Conservation (phyloP, 2,888 invertebrate genomes). For the Hirtodrosophila cameraria region DNA sequence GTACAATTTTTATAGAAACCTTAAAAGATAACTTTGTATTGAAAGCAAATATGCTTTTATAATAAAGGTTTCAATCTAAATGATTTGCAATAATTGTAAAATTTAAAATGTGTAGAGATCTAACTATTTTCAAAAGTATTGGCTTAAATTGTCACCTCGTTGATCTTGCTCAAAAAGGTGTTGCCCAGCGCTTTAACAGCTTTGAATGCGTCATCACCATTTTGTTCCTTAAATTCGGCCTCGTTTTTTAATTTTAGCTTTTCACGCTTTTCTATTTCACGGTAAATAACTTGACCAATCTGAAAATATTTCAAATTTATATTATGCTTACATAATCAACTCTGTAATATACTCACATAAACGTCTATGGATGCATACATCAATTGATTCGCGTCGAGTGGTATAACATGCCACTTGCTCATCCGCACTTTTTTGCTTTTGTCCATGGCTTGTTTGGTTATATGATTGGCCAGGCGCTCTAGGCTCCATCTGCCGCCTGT, state of each 20-base stretch:
- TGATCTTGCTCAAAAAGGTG: slow-evolving; percentile 69
- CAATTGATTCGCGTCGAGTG: slow-evolving; percentile 85
- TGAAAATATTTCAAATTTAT: slow-evolving; percentile 33
- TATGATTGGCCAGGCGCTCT: slow-evolving; percentile 85
- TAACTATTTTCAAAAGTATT: background rate
- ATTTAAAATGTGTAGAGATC: background rate
- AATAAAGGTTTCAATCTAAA: background rate
- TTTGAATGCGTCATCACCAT: slow-evolving; percentile 81
- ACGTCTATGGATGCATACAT: slow-evolving; percentile 88
- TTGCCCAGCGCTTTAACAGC: slow-evolving; percentile 80
- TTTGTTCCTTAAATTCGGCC: slow-evolving; percentile 70
- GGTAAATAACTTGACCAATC: slow-evolving; percentile 83
- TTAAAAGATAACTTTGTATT: background rate
- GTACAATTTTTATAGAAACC: slow-evolving; percentile 1
- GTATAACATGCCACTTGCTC: slow-evolving; percentile 87
- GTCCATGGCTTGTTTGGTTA: slow-evolving; percentile 85
- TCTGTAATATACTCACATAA: slow-evolving; percentile 85
- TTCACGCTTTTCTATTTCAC: slow-evolving; percentile 75
- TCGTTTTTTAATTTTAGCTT: slow-evolving; percentile 70
- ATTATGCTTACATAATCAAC: background rate
- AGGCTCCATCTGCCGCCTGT: slow-evolving; percentile 87
- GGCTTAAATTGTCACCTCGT: slow-evolving; percentile 50
- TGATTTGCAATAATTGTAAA: background rate
- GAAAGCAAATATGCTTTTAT: slow-evolving; percentile 1
- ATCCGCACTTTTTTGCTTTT: slow-evolving; percentile 86